A percentile compares a stretch with the other conserved stretches of the same genome.
Evolutionary conservation across 2,797 vertebrate genomes (phyloP).

Genomic region (Masticophis lateralis): DNA sequence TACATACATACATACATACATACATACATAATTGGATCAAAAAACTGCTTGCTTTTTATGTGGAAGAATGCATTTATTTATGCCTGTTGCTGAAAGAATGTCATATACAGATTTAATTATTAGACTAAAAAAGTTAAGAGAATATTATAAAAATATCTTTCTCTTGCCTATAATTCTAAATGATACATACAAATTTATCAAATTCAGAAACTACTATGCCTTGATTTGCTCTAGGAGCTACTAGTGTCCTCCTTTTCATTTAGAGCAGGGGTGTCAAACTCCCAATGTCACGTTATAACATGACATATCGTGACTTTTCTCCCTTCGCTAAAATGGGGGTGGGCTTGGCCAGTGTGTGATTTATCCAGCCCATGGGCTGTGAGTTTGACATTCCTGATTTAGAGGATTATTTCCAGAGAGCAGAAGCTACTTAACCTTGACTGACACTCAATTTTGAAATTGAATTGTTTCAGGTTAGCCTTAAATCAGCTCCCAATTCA

Average conservation of each 20-base stretch:
- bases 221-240: conserved; percentile 51
- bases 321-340: no score
- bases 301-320: no score
- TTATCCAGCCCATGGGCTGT: no score
- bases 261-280: conserved; percentile 14
- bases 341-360: no score
- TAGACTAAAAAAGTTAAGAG: not conserved
- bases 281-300: no score
- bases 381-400: no score
- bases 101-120: not conserved
- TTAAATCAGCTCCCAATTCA: not conserved
- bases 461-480: conserved; percentile 1
- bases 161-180: not conserved
- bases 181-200: not conserved
- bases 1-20: no score
- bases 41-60: not conserved
- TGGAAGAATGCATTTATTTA: not conserved
- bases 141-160: not conserved
- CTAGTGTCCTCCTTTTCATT: conserved; percentile 47
- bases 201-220: not conserved
- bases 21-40: not conserved
- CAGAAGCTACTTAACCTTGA: conserved; percentile 35
- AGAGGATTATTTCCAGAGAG: conserved; percentile 62
- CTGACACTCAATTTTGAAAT: not conserved
- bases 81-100: not conserved